These are phyloP conservation scores for Orgyia antiqua DNA, from an alignment of 2,888 invertebrate species.

Conservation along the genomic window DNA sequence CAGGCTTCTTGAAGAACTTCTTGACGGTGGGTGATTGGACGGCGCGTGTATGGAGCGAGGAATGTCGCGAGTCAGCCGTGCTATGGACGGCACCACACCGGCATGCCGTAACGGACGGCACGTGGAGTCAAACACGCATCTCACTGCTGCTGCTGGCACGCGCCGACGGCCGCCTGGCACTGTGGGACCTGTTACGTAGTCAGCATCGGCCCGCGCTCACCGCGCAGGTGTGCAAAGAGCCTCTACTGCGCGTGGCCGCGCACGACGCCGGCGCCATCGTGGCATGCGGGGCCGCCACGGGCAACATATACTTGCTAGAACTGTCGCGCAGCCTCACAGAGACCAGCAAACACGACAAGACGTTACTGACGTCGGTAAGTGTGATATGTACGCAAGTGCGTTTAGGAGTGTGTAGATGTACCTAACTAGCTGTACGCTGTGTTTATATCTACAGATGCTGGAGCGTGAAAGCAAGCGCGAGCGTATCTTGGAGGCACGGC, in stretches of 20 bases:
- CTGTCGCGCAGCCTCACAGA: constrained; percentile 83
- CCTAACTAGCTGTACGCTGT: background rate
- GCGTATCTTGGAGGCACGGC: constrained; percentile 92
- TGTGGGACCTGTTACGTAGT: constrained; percentile 93
- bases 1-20: constrained; percentile 95
- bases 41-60: constrained; percentile 94
- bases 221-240: constrained; percentile 66
- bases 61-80: constrained; percentile 93
- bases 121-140: constrained; percentile 90
- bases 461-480: constrained; percentile 92
- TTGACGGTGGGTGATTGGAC: constrained; percentile 96
- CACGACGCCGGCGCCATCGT: constrained; percentile 73
- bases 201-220: constrained; percentile 87
- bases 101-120: constrained; percentile 83
- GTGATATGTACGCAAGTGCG: background rate
- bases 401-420: too few species aligned
- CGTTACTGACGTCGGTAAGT: constrained; percentile 81
- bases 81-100: constrained; percentile 88
- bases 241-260: constrained; percentile 2
- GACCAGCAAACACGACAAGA: constrained; percentile 85
- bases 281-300: constrained; percentile 84
- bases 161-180: constrained; percentile 87
- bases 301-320: constrained; percentile 85
- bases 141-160: constrained; percentile 90
- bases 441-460: constrained; percentile 83